phyloP scores from a whole-genome alignment of 2,888 invertebrate species.

The Parnassius glacialis region DNA sequence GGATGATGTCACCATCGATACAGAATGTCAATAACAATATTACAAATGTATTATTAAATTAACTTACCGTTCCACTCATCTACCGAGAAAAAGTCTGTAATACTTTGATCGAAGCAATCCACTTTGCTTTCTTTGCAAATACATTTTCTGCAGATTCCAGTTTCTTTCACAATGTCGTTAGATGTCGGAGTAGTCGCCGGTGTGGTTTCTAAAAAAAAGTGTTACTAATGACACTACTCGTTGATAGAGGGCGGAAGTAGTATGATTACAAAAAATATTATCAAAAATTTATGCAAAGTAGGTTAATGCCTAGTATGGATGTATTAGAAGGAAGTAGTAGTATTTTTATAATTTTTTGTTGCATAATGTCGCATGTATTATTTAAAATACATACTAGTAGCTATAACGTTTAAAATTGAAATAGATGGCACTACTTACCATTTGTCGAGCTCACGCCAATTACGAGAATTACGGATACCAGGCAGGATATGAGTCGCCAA shows the following conservation, averaged over 20 bases:
- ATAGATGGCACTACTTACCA: slow-evolving; percentile 35
- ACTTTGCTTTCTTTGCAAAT: slow-evolving; percentile 71
- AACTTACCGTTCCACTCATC: slow-evolving; percentile 78
- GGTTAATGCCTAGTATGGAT: no score
- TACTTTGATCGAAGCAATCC: slow-evolving; percentile 75
- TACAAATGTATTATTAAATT: background rate
- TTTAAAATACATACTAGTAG: no score
- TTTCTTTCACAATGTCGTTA: slow-evolving; percentile 41
- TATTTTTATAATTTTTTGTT: no score
- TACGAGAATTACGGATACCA: slow-evolving; percentile 35
- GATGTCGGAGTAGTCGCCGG: slow-evolving; percentile 20
- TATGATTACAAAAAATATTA: background rate
- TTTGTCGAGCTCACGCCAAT: slow-evolving; percentile 31
- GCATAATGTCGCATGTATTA: no score
- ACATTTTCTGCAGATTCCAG: slow-evolving; percentile 79
- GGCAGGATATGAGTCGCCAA: slow-evolving; percentile 33
- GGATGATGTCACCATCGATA: no score
- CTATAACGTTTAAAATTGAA: no score
- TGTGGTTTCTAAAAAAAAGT: slow-evolving; percentile 39
- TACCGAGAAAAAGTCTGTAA: slow-evolving; percentile 73
- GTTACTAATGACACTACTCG: slow-evolving; percentile 39
- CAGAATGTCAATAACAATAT: no score
- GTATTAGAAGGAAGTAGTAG: no score
- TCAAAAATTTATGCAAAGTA: no score
- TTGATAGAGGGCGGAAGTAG: slow-evolving; percentile 42